Base-by-base conservation (phyloP, 2,888 invertebrate genomes). In the Troilus luridus region DNA sequence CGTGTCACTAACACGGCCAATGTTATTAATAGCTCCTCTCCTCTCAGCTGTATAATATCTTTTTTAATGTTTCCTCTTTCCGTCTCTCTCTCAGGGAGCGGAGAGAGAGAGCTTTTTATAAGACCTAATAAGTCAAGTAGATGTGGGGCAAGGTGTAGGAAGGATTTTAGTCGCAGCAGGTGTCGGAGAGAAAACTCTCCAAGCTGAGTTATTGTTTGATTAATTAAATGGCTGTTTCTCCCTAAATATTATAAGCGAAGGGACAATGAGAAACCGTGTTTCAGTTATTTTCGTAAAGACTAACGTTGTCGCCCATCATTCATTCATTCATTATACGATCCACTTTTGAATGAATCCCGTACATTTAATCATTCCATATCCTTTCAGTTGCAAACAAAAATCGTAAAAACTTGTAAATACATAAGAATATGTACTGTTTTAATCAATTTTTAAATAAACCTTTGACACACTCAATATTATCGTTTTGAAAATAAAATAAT, bases 1-100 rank as follows among this genome's bases (percentile, higher is more conserved):
- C 90, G 90, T 90, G 90, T 90, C 90, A 90, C 90, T 90, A 81
- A 90, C 90, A 90, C 90, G 60, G n/a, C 77, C 77, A 90, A 90
- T 90, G 90, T 90, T 90, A 90, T 90, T 90, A 90, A 90, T 90
- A 90, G 90, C 90, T 77, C 90, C 27, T 72, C 81, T 59, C 59
- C 72, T 59, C 81, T 90, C 77, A 56, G 58, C 90, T 77, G 77
- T 90, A 59, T 81, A 90, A 90, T 90, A 77, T 90, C 72, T 64
- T 77, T 89, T 89, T 89, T 89, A 89, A 89, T 88, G 88, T 88
- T 60, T 88, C 88, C 88, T 60, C 60, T 88, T 88, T 72, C 72
- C 72, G 72, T 72, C 72, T 67, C 67, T 67, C 67, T 24, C 24
- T 12, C 67, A 12, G 21, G 67, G 67, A 5, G 67, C 12, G 27